A percentile compares a stretch with the other conserved stretches of the same genome.
Evolutionary conservation across 2,888 invertebrate genomes (phyloP).

Genomic region (Pomacea canaliculata): DNA sequence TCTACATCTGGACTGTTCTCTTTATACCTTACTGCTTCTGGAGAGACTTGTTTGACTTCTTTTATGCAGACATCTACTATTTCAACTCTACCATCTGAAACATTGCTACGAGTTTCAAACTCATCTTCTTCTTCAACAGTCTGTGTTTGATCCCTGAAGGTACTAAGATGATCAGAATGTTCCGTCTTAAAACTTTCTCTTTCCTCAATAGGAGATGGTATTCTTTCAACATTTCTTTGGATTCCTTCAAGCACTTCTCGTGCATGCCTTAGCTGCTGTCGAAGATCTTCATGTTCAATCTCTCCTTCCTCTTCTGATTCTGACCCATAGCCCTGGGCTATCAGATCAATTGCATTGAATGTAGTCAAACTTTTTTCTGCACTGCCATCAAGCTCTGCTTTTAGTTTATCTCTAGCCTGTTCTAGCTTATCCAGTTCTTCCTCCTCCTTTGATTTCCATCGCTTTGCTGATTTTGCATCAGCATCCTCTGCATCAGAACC

Average conservation of each 20-base stretch:
- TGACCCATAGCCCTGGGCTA: conserved; percentile 51
- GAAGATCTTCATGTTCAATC: conserved; percentile 55
- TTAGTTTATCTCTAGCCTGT: conserved; percentile 65
- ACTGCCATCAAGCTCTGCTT: conserved; percentile 63
- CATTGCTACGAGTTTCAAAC: conserved; percentile 14
- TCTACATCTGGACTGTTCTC: conserved; percentile 30
- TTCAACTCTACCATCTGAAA: conserved; percentile 8
- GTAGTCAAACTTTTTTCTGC: conserved; percentile 28
- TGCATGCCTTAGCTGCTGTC: conserved; percentile 31
- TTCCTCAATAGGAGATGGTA: too few species aligned
- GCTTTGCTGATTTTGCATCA: conserved; percentile 29
- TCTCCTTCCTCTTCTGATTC: conserved; percentile 69
- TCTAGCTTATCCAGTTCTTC: conserved; percentile 67
- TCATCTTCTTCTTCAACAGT: conserved; percentile 35
- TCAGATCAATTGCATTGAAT: conserved; percentile 36
- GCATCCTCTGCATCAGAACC: conserved; percentile 23
- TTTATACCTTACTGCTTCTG: conserved; percentile 5
- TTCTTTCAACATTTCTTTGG: conserved; percentile 6
- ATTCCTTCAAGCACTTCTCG: conserved; percentile 29
- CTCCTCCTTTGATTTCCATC: conserved; percentile 43
- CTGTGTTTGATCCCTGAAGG: background rate
- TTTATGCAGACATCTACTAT: conserved; percentile 3
- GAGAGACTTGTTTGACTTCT: background rate
- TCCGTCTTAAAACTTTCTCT: too few species aligned
- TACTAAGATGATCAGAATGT: background rate